Evolutionary conservation across 2,113 vertebrate species (phyloP).

Genomic region (Spizaetus ornatus): DNA sequence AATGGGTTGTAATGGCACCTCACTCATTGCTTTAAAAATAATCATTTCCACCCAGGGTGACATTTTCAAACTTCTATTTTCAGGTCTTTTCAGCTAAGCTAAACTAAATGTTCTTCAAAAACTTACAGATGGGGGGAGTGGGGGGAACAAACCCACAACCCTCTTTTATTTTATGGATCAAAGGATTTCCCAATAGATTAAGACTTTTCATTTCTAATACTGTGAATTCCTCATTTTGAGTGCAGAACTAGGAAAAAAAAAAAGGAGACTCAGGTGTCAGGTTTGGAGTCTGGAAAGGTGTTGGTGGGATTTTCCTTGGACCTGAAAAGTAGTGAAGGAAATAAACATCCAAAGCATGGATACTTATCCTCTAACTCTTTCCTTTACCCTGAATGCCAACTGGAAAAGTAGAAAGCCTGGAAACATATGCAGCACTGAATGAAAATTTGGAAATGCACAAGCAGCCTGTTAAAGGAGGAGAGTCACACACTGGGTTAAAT

Average conservation of each 20-base stretch:
- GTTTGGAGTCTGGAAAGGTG: neutral
- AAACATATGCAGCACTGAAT: neutral
- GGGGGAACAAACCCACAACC: neutral
- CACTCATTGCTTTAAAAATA: slow-evolving; percentile 24
- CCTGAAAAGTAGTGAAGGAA: neutral
- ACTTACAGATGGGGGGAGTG: neutral
- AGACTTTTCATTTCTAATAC: slow-evolving; percentile 49
- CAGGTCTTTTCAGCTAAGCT: neutral
- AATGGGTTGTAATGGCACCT: neutral
- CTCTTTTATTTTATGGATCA: slow-evolving; percentile 66
- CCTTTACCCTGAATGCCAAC: neutral
- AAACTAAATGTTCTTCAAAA: slow-evolving; percentile 25
- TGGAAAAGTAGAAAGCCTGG: neutral
- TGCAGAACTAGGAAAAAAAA: neutral
- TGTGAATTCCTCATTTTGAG: slow-evolving; percentile 22
- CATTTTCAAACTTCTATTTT: slow-evolving; percentile 56
- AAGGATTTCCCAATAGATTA: slow-evolving; percentile 54
- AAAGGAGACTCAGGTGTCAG: neutral
- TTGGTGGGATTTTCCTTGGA: neutral
- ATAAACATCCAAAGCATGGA: neutral
- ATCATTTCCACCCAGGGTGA: neutral
- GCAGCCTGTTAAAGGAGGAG: neutral
- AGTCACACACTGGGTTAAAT: neutral
- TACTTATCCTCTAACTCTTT: neutral
- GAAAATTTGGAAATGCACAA: neutral